Evolutionary conservation across 2,888 invertebrate genomes (phyloP).

Genomic region (Frankliniella fusca): DNA sequence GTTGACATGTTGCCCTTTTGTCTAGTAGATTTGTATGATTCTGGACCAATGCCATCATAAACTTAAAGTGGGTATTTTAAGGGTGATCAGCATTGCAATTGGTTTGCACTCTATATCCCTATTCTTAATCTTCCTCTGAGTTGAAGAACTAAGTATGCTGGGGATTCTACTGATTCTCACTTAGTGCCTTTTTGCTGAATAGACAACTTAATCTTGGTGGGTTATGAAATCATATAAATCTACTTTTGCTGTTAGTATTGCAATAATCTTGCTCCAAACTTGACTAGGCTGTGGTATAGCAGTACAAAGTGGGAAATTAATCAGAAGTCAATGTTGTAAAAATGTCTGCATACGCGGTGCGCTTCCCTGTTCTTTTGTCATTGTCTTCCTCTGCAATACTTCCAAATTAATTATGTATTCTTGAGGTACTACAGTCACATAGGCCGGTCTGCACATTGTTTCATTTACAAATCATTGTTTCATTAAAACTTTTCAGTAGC

Average conservation of each 20-base stretch:
- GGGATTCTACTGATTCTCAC: background rate
- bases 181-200: slow-evolving; percentile 5
- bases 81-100: background rate
- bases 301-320: slow-evolving; percentile 1
- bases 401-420: background rate
- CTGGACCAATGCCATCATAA: background rate
- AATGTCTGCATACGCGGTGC: background rate
- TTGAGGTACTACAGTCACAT: background rate
- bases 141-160: background rate
- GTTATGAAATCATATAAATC: background rate
- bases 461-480: background rate
- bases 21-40: background rate
- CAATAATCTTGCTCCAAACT: background rate
- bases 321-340: background rate
- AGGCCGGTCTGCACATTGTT: background rate
- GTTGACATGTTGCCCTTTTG: background rate
- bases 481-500: too few relatives aligned
- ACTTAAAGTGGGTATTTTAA: background rate
- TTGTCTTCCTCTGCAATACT: slow-evolving; percentile 11
- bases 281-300: slow-evolving; percentile 13
- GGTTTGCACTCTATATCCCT: background rate
- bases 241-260: background rate
- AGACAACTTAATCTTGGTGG: background rate
- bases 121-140: background rate
- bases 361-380: background rate